phyloP scores from a whole-genome alignment of 2,888 invertebrate species.

The Onthophagus sagittarius region DNA sequence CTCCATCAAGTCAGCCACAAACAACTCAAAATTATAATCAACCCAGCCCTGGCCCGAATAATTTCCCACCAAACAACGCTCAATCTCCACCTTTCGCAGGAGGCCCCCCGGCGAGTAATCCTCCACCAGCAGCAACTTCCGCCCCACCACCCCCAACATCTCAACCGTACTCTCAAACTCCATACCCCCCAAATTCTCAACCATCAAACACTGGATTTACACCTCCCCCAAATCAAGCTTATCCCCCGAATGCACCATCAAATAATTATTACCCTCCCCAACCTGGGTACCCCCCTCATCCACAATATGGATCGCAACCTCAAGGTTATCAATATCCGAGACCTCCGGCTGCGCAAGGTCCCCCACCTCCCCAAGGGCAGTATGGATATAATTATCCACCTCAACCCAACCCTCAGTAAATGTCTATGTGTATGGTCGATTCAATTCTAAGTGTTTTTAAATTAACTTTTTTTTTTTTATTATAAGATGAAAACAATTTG shows the following conservation, averaged over 20 bases:
- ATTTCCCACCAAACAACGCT: constrained; percentile 48
- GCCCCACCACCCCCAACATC: constrained; percentile 52
- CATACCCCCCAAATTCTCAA: constrained; percentile 50
- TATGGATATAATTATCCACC: constrained; percentile 78
- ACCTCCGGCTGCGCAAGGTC: constrained; percentile 66
- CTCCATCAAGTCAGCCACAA: constrained; percentile 56
- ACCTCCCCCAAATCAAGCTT: constrained; percentile 45
- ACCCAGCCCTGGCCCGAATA: constrained; percentile 52
- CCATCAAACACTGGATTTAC: constrained; percentile 51
- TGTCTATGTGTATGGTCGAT: background rate
- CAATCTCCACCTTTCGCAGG: constrained; percentile 63
- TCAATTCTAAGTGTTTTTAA: constrained; percentile 5
- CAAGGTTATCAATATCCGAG: constrained; percentile 64
- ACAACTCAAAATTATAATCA: constrained; percentile 58
- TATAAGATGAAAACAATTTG: background rate
- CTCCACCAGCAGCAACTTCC: constrained; percentile 53
- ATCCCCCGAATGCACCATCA: constrained; percentile 41
- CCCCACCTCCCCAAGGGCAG: constrained; percentile 68
- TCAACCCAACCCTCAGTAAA: constrained; percentile 65
- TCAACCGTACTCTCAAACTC: constrained; percentile 54
- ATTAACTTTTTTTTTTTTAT: background rate
- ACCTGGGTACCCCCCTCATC: constrained; percentile 58
- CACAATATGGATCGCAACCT: constrained; percentile 56
- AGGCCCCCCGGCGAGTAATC: constrained; percentile 46
- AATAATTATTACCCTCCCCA: constrained; percentile 56